Conservation (phyloP, 1,140 invertebrate species). For the Megalopta genalis region DNA sequence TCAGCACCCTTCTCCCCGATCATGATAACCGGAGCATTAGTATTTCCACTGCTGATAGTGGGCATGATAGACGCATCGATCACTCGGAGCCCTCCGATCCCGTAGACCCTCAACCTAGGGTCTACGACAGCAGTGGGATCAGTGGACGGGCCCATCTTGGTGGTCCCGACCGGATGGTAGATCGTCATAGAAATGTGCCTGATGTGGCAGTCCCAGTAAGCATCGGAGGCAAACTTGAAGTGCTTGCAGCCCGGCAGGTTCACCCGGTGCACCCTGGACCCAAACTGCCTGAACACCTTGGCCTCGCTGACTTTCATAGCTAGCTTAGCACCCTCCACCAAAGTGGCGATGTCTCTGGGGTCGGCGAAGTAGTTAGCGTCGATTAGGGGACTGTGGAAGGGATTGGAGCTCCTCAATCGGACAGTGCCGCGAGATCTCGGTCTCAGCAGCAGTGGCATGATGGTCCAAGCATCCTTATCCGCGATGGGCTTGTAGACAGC, state of each 20-base stretch:
- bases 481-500: conserved; percentile 88
- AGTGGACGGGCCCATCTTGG: conserved; percentile 90
- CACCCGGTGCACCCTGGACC: conserved; percentile 86
- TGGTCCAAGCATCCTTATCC: conserved; percentile 89
- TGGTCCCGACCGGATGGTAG: conserved; percentile 90
- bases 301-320: conserved; percentile 86
- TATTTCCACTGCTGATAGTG: conserved; percentile 89
- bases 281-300: conserved; percentile 89
- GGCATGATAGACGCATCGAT: conserved; percentile 95
- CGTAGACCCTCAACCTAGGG: conserved; percentile 88
- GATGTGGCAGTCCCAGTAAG: conserved; percentile 92
- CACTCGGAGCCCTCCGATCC: conserved; percentile 88
- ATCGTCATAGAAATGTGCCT: conserved; percentile 92
- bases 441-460: conserved; percentile 89
- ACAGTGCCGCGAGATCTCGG: conserved; percentile 91
- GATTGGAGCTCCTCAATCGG: conserved; percentile 87
- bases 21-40: conserved; percentile 92
- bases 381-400: conserved; percentile 91
- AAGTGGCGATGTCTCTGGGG: conserved; percentile 86
- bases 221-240: conserved; percentile 86
- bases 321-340: conserved; percentile 91
- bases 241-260: conserved; percentile 90
- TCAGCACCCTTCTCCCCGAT: conserved; percentile 92
- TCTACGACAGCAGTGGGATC: conserved; percentile 91
- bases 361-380: conserved; percentile 94